Evolutionary conservation across 1,140 invertebrate species (phyloP), one percentile per base, ranked within the genome.

Genomic region (Dryas iulia): DNA sequence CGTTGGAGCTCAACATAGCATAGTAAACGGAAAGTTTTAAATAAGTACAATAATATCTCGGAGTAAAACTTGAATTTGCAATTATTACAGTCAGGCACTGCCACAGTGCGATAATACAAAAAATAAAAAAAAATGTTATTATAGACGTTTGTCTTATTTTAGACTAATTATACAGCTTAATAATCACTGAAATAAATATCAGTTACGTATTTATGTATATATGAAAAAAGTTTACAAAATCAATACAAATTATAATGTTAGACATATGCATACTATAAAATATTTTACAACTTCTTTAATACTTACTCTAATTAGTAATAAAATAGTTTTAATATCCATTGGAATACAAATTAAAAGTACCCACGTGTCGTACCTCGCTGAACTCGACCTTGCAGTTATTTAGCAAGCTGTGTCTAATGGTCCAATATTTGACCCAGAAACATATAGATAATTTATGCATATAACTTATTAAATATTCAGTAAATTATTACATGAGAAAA

Each of bases 351-450:
- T 47, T 47, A 47, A 47, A 47, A 21, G 39, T 47, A 47, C 18
- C 23, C 59, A 61, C 59, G 35, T 47, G 59, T 39, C 26, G 14
- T 47, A 25, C 35, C 35, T 26, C 24, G 14, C 3, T 61, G 39
- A 21, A 47, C 33, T 60, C 59, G 59, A 47, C 59, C 59, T 61
- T 61, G 59, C 11, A 0, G 59, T 5, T 26, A 39, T 47, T 59
- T 61, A 61, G 59, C 59, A 39, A 39, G 21, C 35, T 61, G 11
- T 30, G 24, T 14, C 35, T 47, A 61, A 61, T 61, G 26, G 59
- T 14, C 59, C 33, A 47, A 47, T 47, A 47, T 61, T 61, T 28
- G 59, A 52, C 59, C 59, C 59, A 61, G 33, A 61, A 35, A 11
- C 7, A 47, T 47, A 18, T 26, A n/a, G 21, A 3, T 10, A 47